Percentiles rank a stretch among this genome's conserved stretches.
These are phyloP conservation scores for Eretmochelys imbricata DNA, from an alignment of 2,113 vertebrate species.

Conservation along the genomic window DNA sequence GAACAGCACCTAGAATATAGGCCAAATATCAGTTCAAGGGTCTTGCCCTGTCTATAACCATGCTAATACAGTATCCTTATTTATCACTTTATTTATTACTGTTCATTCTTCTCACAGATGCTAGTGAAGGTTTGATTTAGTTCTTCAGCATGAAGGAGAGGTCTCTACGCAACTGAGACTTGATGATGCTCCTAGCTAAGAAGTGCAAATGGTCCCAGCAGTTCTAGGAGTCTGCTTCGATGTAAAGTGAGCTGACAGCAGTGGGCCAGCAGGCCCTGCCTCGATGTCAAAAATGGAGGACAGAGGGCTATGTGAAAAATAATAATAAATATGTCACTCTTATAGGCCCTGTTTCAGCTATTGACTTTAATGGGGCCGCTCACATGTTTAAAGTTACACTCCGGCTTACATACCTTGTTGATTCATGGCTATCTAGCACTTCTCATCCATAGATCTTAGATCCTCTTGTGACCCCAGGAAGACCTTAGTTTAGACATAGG, in stretches of 20 bases:
- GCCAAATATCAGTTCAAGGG: not conserved
- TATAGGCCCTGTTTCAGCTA: not conserved
- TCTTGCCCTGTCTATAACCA: not conserved
- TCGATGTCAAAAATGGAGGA: not conserved
- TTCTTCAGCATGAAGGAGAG: not conserved
- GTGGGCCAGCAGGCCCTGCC: not conserved
- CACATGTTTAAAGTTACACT: not conserved
- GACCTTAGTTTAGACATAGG: not conserved
- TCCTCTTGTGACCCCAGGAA: not conserved
- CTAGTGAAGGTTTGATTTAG: not conserved
- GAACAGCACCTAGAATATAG: not conserved
- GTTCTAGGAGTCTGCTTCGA: not conserved
- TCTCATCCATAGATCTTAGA: not conserved
- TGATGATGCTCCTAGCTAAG: not conserved
- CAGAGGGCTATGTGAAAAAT: not conserved
- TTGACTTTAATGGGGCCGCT: not conserved
- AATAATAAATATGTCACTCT: not conserved
- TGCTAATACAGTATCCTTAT: not conserved
- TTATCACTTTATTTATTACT: not conserved
- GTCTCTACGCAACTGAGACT: not conserved
- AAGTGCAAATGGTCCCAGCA: not conserved
- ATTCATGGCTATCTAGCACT: not conserved
- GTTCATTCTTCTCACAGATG: not conserved
- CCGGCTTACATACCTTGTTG: not conserved
- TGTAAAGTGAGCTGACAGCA: not conserved